These are phyloP conservation scores for Mallotus villosus DNA, from an alignment of 2,797 vertebrate genomes.

Conservation along the genomic window DNA sequence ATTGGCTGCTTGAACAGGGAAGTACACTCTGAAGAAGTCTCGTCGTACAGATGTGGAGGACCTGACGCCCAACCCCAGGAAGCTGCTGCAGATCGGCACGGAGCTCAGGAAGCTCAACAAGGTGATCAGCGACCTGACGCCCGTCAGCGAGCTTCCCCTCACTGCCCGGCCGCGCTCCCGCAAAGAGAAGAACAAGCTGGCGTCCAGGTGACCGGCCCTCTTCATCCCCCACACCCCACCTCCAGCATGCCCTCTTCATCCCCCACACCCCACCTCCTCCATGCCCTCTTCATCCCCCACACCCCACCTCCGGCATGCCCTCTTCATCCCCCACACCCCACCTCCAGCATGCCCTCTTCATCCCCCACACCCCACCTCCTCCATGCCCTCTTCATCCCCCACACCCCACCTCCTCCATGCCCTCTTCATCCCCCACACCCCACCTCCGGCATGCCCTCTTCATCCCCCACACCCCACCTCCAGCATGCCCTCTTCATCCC, in stretches of 20 bases:
- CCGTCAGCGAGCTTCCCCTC: slow-evolving; percentile 94
- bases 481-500: not conserved
- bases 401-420: too few species aligned
- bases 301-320: too few species aligned
- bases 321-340: too few species aligned
- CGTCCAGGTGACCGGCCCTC: slow-evolving; percentile 91
- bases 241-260: not conserved
- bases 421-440: too few species aligned
- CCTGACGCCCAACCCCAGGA: slow-evolving; percentile 95
- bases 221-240: too few species aligned
- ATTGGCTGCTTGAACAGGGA: slow-evolving; percentile 73
- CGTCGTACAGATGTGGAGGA: slow-evolving; percentile 97
- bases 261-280: too few species aligned
- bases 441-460: not conserved
- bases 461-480: too few species aligned
- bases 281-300: too few species aligned
- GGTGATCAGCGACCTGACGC: slow-evolving; percentile 96
- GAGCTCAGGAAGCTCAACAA: slow-evolving; percentile 97
- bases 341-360: not conserved
- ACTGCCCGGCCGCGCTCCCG: slow-evolving; percentile 94
- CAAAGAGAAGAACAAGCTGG: slow-evolving; percentile 98
- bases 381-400: too few species aligned
- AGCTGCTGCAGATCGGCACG: slow-evolving; percentile 95
- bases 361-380: too few species aligned
- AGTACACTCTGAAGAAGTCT: slow-evolving; percentile 95